Evolutionary conservation across 2,113 vertebrate species (phyloP), one percentile per base, ranked within the genome.

Genomic region (Patagioenas fasciata): DNA sequence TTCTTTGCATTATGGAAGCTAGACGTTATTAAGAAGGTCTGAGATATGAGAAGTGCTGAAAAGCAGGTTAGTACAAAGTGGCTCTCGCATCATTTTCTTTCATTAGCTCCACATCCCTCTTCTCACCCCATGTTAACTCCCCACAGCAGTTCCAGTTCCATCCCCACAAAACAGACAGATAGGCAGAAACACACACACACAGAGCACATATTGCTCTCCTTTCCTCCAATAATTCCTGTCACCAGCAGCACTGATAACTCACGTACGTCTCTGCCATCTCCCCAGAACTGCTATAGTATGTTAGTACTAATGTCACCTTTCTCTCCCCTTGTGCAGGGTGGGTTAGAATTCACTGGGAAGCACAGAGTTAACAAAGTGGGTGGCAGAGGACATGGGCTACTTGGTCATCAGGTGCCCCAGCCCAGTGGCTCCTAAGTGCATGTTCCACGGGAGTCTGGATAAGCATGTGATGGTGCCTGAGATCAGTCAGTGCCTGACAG

Each of bases 201-300:
- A 69, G 5, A 67, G 32, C 48, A 51, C 20, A 9, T 42, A 21
- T 64, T 5, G 0, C 31, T 57, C 48, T 34, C 36, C 51, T 70
- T 36, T 18, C 13, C 15, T 69, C 77, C 72, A 60, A 2, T 17
- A 67, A 38, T 29, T 83, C 17, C 60, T 64, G 56, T n/a, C 77
- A 53, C 29, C 32, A 69, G 4, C 42, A 80, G 26, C 47, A 34
- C 57, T 71, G 42, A 23, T 70, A 62, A 38, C 26, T 61, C 77
- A 18, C 0, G 1, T 5, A 21, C 3, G 0, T 32, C 66, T 70
- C 61, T 79, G 50, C 31, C 32, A 32, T 51, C n/a, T 38, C 42
- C 56, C 34, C 54, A 64, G 26, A 67, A 29, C 3, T 65, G 23
- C 79, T 60, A 7, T 5, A 29, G 23, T 20, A 6, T 14, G 13